Conservation (phyloP, 2,797 vertebrate species). For the Anisognathus igniventris region DNA sequence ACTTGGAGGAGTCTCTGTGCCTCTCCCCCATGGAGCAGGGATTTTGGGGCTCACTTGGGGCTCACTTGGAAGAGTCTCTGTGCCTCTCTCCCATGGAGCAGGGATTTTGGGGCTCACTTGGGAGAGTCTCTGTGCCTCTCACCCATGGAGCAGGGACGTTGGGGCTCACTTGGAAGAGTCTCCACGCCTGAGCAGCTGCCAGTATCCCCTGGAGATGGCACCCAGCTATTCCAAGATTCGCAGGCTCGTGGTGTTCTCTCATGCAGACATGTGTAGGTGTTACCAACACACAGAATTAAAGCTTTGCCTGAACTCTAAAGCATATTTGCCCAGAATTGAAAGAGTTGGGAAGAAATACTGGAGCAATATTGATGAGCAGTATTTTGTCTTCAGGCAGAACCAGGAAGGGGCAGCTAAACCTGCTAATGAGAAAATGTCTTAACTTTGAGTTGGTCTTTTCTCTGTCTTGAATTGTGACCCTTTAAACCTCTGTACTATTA, state of each 20-base stretch:
- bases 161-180: neutral
- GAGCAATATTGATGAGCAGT: neutral
- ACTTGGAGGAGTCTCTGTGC: neutral
- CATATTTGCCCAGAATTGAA: neutral
- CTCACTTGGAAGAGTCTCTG: neutral
- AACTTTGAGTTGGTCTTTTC: neutral
- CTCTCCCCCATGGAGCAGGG: neutral
- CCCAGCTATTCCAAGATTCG: neutral
- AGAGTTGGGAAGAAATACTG: neutral
- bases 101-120: too few relatives aligned
- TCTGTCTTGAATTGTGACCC: neutral
- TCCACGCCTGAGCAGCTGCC: neutral
- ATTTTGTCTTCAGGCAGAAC: neutral
- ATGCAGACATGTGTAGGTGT: constrained; percentile 50
- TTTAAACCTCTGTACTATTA: neutral
- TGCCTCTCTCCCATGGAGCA: neutral
- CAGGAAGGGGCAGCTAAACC: neutral
- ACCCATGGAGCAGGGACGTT: neutral
- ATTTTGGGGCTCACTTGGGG: neutral
- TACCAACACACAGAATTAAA: neutral
- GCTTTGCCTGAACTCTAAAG: neutral
- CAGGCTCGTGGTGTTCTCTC: constrained; percentile 52
- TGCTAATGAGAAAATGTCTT: neutral
- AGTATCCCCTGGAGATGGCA: constrained; percentile 44
- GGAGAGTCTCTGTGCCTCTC: too few relatives aligned